phyloP scores from a whole-genome alignment of 2,888 invertebrate species.

The Clistopyga incitator region DNA sequence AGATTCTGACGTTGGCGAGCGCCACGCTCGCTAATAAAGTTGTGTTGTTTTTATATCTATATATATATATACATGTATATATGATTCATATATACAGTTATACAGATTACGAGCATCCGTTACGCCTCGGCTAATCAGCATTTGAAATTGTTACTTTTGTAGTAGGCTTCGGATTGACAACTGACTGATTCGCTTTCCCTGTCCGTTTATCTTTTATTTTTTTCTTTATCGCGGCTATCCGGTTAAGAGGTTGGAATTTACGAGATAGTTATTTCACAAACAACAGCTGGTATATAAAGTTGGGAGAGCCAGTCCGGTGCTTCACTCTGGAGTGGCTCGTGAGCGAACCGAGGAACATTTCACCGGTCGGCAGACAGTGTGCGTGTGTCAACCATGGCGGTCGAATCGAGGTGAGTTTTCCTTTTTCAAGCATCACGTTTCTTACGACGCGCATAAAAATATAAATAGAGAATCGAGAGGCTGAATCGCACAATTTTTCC shows the following conservation, averaged over 20 bases:
- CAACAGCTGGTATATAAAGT: not conserved
- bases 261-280: not conserved
- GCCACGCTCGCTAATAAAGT: too few relatives aligned
- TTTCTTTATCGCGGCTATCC: conserved; percentile 13
- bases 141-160: not conserved
- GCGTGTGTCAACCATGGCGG: conserved; percentile 55
- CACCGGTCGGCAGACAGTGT: not conserved
- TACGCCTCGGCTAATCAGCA: not conserved
- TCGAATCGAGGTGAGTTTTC: conserved; percentile 65
- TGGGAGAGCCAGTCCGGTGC: not conserved
- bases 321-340: not conserved
- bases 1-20: too few relatives aligned
- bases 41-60: not conserved
- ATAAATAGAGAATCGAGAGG: not conserved
- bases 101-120: too few relatives aligned
- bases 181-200: conserved; percentile 1
- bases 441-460: not conserved
- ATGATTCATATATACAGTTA: too few relatives aligned
- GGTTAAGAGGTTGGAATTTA: conserved; percentile 15
- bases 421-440: conserved; percentile 24
- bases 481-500: not conserved
- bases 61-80: too few relatives aligned
- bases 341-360: not conserved
- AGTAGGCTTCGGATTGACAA: conserved; percentile 14
- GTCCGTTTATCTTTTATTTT: conserved; percentile 38